phyloP scores from a whole-genome alignment of 2,888 invertebrate genomes.

The Eupithecia vulgata region DNA sequence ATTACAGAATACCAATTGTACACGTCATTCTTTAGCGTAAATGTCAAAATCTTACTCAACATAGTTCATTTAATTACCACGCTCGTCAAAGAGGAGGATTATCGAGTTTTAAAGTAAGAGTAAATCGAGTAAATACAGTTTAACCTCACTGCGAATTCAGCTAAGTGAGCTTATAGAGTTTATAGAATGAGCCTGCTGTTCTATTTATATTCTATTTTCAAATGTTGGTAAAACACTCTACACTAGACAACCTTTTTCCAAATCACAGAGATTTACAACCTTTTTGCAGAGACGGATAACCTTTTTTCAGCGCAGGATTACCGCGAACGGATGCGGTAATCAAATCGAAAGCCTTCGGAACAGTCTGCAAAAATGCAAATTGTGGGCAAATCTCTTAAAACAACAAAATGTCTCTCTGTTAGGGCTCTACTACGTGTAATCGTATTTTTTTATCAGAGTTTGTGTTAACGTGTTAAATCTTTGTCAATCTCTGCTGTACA shows the following conservation, averaged over 20 bases:
- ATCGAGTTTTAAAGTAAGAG: too few relatives aligned
- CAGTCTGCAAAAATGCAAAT: conserved; percentile 65
- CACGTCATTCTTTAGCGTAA: too few relatives aligned
- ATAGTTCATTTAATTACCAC: too few relatives aligned
- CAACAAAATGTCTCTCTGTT: conserved; percentile 39
- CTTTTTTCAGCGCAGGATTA: conserved; percentile 42
- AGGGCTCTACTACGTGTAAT: conserved; percentile 37
- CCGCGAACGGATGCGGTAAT: conserved; percentile 52
- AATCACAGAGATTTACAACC: conserved; percentile 1
- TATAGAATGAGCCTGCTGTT: too few relatives aligned
- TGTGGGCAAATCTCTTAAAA: conserved; percentile 57
- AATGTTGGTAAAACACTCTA: neutral
- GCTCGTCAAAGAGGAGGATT: too few relatives aligned
- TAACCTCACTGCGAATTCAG: too few relatives aligned
- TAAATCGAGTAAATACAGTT: too few relatives aligned
- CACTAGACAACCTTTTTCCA: neutral
- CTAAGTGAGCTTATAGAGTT: too few relatives aligned
- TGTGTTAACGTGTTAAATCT: neutral
- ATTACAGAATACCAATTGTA: too few relatives aligned
- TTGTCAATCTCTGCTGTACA: neutral
- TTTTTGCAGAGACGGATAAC: conserved; percentile 18
- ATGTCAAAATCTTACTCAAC: too few relatives aligned
- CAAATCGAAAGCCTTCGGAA: conserved; percentile 53
- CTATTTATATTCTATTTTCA: neutral
- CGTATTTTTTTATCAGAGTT: neutral